phyloP scores from a whole-genome alignment of 2,888 invertebrate genomes.

The Cerceris rybyensis region DNA sequence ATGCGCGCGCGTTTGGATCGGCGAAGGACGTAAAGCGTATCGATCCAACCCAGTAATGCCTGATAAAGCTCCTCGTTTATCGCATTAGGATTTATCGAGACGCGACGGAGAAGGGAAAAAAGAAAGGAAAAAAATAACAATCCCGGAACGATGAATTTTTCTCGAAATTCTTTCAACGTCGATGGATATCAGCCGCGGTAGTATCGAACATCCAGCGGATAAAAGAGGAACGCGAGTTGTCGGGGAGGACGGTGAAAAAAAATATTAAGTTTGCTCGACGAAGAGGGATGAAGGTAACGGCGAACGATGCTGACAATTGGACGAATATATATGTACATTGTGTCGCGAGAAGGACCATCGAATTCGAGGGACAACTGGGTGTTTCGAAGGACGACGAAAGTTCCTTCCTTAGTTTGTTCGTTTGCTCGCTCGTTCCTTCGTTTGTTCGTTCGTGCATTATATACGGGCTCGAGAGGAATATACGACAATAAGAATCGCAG shows the following conservation, averaged over 20 bases:
- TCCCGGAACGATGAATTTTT: not conserved
- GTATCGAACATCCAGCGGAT: not conserved
- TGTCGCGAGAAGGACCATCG: not conserved
- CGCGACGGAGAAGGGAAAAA: not conserved
- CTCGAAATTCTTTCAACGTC: not conserved
- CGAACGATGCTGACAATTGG: conserved; percentile 12
- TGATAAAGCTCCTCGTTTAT: conserved; percentile 53
- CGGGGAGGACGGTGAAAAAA: too few species aligned
- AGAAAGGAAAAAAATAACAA: not conserved
- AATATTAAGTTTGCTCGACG: too few species aligned
- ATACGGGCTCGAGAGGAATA: conserved; percentile 59
- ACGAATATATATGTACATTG: not conserved
- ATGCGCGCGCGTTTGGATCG: conserved; percentile 33
- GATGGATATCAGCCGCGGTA: too few species aligned
- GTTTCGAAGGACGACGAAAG: conserved; percentile 45
- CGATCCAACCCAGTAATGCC: conserved; percentile 49
- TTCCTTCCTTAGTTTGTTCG: conserved; percentile 23
- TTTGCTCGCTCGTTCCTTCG: conserved; percentile 32
- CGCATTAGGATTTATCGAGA: conserved; percentile 39
- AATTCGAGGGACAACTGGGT: conserved; percentile 30
- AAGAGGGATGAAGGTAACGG: not conserved
- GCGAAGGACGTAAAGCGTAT: conserved; percentile 40
- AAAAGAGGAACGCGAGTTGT: not conserved
- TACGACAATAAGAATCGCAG: conserved; percentile 67
- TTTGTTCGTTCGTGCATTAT: conserved; percentile 46